phyloP scores from a whole-genome alignment of 2,113 vertebrate species.

The Lycaon pictus region DNA sequence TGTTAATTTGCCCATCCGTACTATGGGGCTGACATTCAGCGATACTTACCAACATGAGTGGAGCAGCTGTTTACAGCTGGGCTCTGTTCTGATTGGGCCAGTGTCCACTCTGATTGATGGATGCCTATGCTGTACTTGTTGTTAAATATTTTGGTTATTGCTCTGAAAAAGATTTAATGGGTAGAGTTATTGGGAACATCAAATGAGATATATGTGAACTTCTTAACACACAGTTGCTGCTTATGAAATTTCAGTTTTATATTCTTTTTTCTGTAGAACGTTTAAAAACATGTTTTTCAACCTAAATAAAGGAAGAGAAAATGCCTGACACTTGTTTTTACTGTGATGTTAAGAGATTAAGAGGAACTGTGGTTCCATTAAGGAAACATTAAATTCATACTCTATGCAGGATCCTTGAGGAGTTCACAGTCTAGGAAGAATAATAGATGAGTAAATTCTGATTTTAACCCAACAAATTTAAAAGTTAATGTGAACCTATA shows the following conservation, averaged over 20 bases:
- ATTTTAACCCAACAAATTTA: constrained; percentile 14
- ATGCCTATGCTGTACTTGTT: not conserved
- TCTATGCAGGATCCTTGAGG: constrained; percentile 16
- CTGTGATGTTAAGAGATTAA: constrained; percentile 36
- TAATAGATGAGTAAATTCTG: not conserved
- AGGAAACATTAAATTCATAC: constrained; percentile 10
- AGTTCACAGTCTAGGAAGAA: not conserved
- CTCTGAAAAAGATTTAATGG: constrained; percentile 23
- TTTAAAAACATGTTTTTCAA: constrained; percentile 10
- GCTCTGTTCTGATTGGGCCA: not conserved
- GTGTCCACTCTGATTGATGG: not conserved
- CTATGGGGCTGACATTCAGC: not conserved
- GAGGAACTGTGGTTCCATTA: not conserved
- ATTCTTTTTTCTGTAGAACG: not conserved
- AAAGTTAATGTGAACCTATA: not conserved
- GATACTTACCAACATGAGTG: not conserved
- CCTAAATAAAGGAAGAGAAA: constrained; percentile 22
- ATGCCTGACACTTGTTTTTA: not conserved
- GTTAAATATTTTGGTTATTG: constrained; percentile 54
- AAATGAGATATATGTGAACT: constrained; percentile 35
- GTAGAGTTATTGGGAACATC: constrained; percentile 3
- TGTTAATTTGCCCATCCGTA: constrained; percentile 2
- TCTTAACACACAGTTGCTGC: not conserved
- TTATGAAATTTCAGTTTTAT: constrained; percentile 26
- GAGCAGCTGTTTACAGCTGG: constrained; percentile 21